Conservation (phyloP, 2,888 invertebrate species). For the Thecophora atra region DNA sequence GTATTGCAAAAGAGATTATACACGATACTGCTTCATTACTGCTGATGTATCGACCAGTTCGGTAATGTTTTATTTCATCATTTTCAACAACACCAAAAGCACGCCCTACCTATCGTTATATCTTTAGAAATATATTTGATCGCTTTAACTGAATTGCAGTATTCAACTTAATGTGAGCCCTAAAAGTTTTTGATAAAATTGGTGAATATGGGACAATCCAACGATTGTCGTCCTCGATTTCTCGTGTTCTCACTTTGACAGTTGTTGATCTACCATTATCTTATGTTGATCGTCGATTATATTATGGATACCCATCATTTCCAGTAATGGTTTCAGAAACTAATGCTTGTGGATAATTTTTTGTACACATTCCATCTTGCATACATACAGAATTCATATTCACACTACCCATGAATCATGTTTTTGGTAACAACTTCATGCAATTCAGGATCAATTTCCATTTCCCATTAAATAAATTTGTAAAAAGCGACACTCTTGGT, state of each 20-base stretch:
- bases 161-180: conserved; percentile 64
- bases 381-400: background rate
- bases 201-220: conserved; percentile 58
- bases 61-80: conserved; percentile 42
- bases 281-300: conserved; percentile 38
- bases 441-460: background rate
- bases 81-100: conserved; percentile 38
- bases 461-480: too few relatives aligned
- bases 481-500: too few relatives aligned
- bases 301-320: conserved; percentile 40
- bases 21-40: conserved; percentile 47
- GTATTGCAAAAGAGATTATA: conserved; percentile 46
- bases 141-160: conserved; percentile 62
- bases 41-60: conserved; percentile 51
- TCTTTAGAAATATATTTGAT: too few relatives aligned
- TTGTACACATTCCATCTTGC: background rate
- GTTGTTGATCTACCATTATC: conserved; percentile 32
- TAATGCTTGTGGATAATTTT: background rate
- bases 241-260: conserved; percentile 13
- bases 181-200: conserved; percentile 51
- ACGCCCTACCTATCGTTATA: conserved; percentile 64
- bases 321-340: conserved; percentile 38
- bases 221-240: conserved; percentile 50
- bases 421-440: background rate
- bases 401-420: background rate